phyloP scores from a whole-genome alignment of 2,113 vertebrate species.

The Pungitius pungitius region DNA sequence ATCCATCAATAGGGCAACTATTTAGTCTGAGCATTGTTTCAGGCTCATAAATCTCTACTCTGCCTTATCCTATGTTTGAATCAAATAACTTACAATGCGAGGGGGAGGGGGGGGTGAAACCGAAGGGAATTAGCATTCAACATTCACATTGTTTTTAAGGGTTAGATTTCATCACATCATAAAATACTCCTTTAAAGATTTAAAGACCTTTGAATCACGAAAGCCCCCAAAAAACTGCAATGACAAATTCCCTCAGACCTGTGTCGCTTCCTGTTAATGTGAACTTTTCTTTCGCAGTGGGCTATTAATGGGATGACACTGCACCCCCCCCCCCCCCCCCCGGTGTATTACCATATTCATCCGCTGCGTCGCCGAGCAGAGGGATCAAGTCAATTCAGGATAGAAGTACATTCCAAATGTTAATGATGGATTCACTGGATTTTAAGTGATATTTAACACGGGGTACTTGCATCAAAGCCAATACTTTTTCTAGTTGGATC shows the following conservation, averaged over 20 bases:
- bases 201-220: background rate
- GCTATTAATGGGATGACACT: constrained; percentile 38
- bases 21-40: constrained; percentile 17
- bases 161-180: constrained; percentile 19
- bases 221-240: background rate
- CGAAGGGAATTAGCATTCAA: constrained; percentile 4
- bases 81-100: background rate
- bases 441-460: background rate
- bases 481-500: constrained; percentile 11
- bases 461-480: background rate
- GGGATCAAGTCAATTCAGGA: constrained; percentile 2
- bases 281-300: constrained; percentile 12
- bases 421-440: background rate
- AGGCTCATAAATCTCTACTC: background rate
- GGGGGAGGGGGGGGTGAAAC: background rate
- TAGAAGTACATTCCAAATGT: constrained; percentile 8
- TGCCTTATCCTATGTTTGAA: constrained; percentile 1
- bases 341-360: constrained; percentile 53
- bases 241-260: constrained; percentile 20
- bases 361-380: constrained; percentile 37
- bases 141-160: constrained; percentile 27
- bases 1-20: background rate
- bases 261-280: constrained; percentile 22
- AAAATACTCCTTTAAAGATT: constrained; percentile 1
- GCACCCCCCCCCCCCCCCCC: constrained; percentile 21